phyloP scores from a whole-genome alignment of 2,113 vertebrate species.

The Thamnaconus septentrionalis region DNA sequence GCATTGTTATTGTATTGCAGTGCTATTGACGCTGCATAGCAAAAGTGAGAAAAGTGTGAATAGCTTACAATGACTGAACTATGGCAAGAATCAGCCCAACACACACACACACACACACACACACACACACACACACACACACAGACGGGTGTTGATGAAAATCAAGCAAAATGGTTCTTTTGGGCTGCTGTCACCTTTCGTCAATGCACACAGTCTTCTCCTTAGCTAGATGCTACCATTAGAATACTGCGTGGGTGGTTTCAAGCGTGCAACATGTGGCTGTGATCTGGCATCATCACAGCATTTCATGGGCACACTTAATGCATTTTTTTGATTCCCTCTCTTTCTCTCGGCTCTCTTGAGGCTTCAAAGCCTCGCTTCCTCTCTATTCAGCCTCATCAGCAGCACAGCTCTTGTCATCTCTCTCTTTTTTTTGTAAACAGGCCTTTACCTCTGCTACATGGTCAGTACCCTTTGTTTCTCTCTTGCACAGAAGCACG shows the following conservation, averaged over 20 bases:
- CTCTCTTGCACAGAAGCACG: background rate
- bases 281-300: slow-evolving; percentile 33
- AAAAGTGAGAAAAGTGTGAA: no score
- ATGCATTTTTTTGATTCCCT: slow-evolving; percentile 31
- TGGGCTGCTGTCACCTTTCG: slow-evolving; percentile 22
- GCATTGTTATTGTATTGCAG: no score
- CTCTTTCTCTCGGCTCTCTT: slow-evolving; percentile 38
- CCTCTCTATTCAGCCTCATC: slow-evolving; percentile 57
- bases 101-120: no score
- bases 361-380: slow-evolving; percentile 56
- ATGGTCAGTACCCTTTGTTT: slow-evolving; percentile 31
- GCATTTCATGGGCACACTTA: slow-evolving; percentile 54
- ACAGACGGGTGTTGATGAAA: no score
- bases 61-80: background rate
- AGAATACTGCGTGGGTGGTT: slow-evolving; percentile 40
- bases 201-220: slow-evolving; percentile 25
- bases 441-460: slow-evolving; percentile 44
- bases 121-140: no score
- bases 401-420: slow-evolving; percentile 44
- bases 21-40: no score
- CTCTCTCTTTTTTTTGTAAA: slow-evolving; percentile 50
- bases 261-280: slow-evolving; percentile 22
- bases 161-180: slow-evolving; percentile 18
- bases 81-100: background rate
- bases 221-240: slow-evolving; percentile 39